phyloP scores from a whole-genome alignment of 2,797 vertebrate species.

The Diglossa cyanea region DNA sequence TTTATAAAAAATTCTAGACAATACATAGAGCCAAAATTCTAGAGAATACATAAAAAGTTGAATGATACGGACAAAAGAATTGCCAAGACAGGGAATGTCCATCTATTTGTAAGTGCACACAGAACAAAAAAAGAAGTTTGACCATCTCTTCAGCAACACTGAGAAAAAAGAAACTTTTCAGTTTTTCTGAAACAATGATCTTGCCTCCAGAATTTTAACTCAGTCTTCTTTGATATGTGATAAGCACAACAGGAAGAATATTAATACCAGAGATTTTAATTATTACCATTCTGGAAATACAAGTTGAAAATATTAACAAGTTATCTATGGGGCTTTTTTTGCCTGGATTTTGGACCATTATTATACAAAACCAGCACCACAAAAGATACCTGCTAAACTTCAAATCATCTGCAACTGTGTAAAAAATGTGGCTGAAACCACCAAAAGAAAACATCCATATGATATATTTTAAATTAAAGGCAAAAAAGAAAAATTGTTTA shows the following conservation, averaged over 20 bases:
- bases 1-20: background rate
- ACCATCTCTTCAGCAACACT: background rate
- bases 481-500: background rate
- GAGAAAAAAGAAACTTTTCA: background rate
- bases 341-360: background rate
- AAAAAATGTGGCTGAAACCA: background rate
- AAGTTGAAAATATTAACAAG: background rate
- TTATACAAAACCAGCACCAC: background rate
- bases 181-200: background rate
- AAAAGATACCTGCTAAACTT: background rate
- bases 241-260: background rate
- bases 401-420: background rate
- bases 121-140: background rate
- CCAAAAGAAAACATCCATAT: background rate
- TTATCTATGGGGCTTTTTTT: background rate
- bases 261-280: background rate
- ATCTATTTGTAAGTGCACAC: background rate
- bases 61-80: background rate
- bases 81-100: background rate
- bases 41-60: background rate
- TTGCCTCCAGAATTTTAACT: background rate
- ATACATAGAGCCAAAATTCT: background rate
- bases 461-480: background rate
- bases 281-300: background rate
- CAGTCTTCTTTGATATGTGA: background rate